Evolutionary conservation across 2,888 invertebrate genomes (phyloP).

Genomic region (Nomada fucata): DNA sequence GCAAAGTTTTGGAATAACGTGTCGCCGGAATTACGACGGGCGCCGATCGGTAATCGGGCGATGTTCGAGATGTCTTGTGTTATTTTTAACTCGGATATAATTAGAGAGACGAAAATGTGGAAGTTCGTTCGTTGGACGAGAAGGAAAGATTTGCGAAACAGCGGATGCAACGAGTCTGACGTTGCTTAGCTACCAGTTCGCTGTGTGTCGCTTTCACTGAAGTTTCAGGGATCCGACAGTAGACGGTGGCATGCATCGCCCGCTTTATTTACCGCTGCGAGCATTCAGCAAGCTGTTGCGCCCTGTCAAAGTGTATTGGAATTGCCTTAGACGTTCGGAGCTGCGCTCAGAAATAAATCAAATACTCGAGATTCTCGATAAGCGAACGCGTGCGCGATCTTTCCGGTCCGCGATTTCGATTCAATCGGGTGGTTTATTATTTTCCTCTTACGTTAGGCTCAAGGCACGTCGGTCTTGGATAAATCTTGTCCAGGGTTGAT

Average conservation of each 20-base stretch:
- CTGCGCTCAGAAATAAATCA: conserved; percentile 35
- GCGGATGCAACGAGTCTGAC: conserved; percentile 10
- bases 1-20: not conserved
- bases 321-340: conserved; percentile 23
- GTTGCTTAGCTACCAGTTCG: conserved; percentile 20
- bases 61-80: not conserved
- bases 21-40: not conserved
- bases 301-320: conserved; percentile 34
- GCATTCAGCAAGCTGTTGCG: conserved; percentile 59
- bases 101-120: not conserved
- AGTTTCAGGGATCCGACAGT: conserved; percentile 40
- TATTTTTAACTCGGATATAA: too few relatives aligned
- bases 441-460: not conserved
- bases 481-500: not conserved
- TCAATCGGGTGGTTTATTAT: too few relatives aligned
- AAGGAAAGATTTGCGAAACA: conserved; percentile 5
- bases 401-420: too few relatives aligned
- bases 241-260: conserved; percentile 36
- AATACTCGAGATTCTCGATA: not conserved
- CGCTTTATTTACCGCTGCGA: conserved; percentile 42
- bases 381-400: not conserved
- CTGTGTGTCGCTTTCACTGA: conserved; percentile 1
- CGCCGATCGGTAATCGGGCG: not conserved
- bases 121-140: too few relatives aligned
- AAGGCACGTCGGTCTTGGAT: not conserved